Percentiles rank a stretch among this genome's conserved stretches.
Conservation (phyloP, 2,888 invertebrate genomes). For the Abrostola triplasia region DNA sequence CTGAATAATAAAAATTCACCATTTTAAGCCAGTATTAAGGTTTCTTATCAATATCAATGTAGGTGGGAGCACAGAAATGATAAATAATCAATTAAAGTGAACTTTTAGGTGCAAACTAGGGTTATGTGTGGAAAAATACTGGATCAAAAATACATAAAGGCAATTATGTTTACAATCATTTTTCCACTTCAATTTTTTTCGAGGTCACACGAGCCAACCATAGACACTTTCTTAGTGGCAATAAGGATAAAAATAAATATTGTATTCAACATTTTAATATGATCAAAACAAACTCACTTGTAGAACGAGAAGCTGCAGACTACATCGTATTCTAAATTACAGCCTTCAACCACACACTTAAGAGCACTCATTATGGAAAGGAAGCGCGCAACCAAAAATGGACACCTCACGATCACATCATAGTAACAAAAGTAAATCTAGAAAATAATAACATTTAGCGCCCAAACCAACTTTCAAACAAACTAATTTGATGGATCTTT, state of each 20-base stretch:
- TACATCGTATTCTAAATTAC: conserved; percentile 85
- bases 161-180: conserved; percentile 50
- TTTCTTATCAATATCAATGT: neutral
- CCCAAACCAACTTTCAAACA: conserved; percentile 87
- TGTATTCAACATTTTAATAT: conserved; percentile 34
- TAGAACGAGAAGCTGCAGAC: conserved; percentile 87
- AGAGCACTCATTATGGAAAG: conserved; percentile 78
- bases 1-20: neutral
- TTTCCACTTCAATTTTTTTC: conserved; percentile 31
- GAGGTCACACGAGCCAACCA: conserved; percentile 58
- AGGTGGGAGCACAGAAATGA: neutral
- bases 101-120: conserved; percentile 3
- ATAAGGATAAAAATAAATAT: conserved; percentile 31
- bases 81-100: neutral
- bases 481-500: conserved; percentile 87
- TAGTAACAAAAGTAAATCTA: conserved; percentile 70
- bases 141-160: conserved; percentile 24
- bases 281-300: conserved; percentile 80
- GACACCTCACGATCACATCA: conserved; percentile 80
- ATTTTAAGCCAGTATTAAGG: neutral
- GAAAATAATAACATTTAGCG: conserved; percentile 83
- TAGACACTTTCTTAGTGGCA: conserved; percentile 41
- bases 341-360: conserved; percentile 86
- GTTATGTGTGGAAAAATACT: conserved; percentile 29
- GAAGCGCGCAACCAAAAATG: conserved; percentile 75